phyloP scores from a whole-genome alignment of 2,113 vertebrate species.

The Paedocypris sp. region DNA sequence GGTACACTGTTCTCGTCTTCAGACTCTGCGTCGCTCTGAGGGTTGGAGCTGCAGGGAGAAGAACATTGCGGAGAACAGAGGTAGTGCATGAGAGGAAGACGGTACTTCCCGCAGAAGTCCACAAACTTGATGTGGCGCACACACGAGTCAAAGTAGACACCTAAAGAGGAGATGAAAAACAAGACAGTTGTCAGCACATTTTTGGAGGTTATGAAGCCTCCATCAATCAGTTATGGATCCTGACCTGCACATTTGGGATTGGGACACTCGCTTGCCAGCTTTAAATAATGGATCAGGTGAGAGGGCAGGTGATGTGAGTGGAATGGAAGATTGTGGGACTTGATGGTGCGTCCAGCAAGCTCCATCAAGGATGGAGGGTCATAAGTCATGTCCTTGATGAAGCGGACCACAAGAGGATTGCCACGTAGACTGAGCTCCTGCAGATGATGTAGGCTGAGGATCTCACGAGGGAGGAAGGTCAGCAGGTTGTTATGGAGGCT shows the following conservation, averaged over 20 bases:
- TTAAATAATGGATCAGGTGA: slow-evolving; percentile 74
- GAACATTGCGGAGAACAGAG: slow-evolving; percentile 93
- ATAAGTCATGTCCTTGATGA: slow-evolving; percentile 41
- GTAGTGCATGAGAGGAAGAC: slow-evolving; percentile 96
- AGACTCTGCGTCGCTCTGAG: slow-evolving; percentile 87
- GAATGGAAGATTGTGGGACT: slow-evolving; percentile 55
- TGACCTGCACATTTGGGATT: slow-evolving; percentile 95
- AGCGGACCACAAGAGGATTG: slow-evolving; percentile 67
- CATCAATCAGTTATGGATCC: neutral
- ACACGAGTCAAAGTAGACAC: slow-evolving; percentile 96
- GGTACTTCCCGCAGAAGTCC: slow-evolving; percentile 99
- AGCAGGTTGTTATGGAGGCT: slow-evolving; percentile 81
- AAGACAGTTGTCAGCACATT: neutral
- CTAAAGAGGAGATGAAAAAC: slow-evolving; percentile 46
- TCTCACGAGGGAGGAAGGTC: slow-evolving; percentile 76
- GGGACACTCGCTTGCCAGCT: slow-evolving; percentile 90
- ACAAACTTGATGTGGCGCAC: slow-evolving; percentile 97
- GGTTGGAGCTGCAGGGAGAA: slow-evolving; percentile 85
- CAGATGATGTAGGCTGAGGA: slow-evolving; percentile 68
- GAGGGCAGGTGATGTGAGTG: slow-evolving; percentile 66
- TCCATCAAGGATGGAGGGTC: slow-evolving; percentile 44
- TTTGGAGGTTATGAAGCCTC: neutral
- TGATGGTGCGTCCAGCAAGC: slow-evolving; percentile 37
- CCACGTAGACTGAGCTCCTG: slow-evolving; percentile 78
- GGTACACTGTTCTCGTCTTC: slow-evolving; percentile 84